Conservation (phyloP, 2,888 invertebrate species). For the Deroplatys truncata region DNA sequence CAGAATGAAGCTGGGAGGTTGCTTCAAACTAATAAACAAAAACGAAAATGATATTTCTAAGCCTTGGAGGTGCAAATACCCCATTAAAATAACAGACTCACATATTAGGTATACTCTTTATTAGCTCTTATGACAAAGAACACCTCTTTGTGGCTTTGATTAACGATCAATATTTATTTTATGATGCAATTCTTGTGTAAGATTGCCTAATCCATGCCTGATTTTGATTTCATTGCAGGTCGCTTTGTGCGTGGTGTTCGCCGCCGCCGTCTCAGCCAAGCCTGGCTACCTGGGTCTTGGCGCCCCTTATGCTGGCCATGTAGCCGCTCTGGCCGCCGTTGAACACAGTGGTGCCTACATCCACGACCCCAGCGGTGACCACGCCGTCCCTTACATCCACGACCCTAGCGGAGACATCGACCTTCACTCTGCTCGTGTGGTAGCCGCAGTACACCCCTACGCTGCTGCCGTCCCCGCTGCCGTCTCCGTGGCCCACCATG, state of each 20-base stretch:
- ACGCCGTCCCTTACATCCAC: neutral
- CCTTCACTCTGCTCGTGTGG: neutral
- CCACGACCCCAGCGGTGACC: neutral
- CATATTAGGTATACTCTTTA: too few relatives aligned
- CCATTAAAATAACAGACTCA: too few relatives aligned
- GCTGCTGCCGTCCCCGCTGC: neutral
- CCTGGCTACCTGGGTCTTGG: neutral
- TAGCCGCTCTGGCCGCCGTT: neutral
- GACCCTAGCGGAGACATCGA: neutral
- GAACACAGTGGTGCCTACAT: neutral
- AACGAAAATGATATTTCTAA: too few relatives aligned
- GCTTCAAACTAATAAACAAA: too few relatives aligned
- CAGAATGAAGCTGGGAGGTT: too few relatives aligned
- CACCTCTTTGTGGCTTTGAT: too few relatives aligned
- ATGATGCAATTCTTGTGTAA: too few relatives aligned
- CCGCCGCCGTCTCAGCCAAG: neutral
- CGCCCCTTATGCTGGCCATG: neutral
- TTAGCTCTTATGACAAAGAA: too few relatives aligned
- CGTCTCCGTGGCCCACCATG: neutral
- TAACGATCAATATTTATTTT: too few relatives aligned
- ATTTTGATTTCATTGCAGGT: neutral
- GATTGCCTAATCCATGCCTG: too few relatives aligned
- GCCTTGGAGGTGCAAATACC: too few relatives aligned
- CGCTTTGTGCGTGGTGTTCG: neutral
- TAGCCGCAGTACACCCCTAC: neutral